Percentiles rank a stretch among this genome's conserved stretches.
Conservation (phyloP, 2,797 vertebrate species). For the Neopelma chrysocephalum region DNA sequence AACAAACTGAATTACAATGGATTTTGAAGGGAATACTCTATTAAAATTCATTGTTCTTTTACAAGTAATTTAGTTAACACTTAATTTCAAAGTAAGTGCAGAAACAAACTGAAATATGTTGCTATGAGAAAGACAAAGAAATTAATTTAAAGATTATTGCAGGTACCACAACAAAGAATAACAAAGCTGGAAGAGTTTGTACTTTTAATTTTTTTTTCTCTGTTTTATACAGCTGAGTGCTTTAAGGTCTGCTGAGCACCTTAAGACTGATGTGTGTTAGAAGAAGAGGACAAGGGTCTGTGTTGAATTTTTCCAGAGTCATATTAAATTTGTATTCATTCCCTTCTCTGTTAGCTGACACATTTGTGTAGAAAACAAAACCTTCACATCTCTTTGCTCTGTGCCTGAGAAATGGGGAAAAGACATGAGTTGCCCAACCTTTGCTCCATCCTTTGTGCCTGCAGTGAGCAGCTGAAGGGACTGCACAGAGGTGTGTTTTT, state of each 20-base stretch:
- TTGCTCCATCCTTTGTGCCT: background rate
- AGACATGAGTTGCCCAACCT: background rate
- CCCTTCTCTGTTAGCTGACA: background rate
- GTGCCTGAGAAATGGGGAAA: background rate
- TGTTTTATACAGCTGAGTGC: background rate
- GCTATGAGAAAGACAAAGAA: background rate
- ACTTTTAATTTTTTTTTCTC: background rate
- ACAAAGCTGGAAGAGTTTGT: background rate
- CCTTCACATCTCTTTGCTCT: background rate
- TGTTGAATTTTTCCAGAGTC: background rate
- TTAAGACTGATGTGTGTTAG: background rate
- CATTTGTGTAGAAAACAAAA: conserved; percentile 5
- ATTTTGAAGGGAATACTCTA: background rate
- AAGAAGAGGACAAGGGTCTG: background rate
- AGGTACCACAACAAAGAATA: background rate
- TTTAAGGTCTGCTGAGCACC: background rate
- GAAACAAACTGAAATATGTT: background rate
- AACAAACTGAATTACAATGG: background rate
- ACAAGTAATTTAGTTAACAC: background rate
- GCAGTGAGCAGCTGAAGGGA: background rate
- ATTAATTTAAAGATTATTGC: background rate
- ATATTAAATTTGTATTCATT: background rate
- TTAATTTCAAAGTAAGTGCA: background rate
- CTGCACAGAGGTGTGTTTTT: background rate
- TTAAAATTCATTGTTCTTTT: background rate